Conservation (phyloP, 2,113 vertebrate genomes). For the Grallaria varia region DNA sequence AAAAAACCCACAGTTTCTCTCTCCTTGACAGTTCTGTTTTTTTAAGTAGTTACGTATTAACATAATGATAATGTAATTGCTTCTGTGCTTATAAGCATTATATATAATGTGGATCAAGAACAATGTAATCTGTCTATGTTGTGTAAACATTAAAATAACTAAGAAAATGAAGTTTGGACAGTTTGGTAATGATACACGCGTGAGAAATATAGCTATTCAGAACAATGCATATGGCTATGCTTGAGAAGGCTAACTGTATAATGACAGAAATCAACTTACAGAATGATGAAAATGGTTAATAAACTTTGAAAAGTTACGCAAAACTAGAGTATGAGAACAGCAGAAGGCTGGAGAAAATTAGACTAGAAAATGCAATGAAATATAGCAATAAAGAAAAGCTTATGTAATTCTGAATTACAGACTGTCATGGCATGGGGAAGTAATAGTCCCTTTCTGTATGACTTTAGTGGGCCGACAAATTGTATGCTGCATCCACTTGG, state of each 20-base stretch:
- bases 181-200: not conserved
- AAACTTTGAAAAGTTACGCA: conserved; percentile 40
- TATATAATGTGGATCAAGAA: not conserved
- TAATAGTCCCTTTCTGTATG: not conserved
- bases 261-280: not conserved
- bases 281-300: conserved; percentile 19
- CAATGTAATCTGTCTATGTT: not conserved
- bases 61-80: conserved; percentile 3
- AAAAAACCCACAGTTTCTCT: not conserved
- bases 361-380: conserved; percentile 22
- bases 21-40: not conserved
- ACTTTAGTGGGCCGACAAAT: conserved; percentile 7
- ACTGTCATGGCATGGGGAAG: not conserved
- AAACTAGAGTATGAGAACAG: not conserved
- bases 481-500: not conserved
- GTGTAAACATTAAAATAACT: conserved; percentile 1
- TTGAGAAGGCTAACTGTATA: not conserved
- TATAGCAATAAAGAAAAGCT: conserved; percentile 32
- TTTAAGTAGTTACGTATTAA: not conserved
- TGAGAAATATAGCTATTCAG: not conserved
- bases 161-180: not conserved
- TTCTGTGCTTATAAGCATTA: conserved; percentile 4
- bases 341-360: conserved; percentile 37
- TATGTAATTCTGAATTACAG: conserved; percentile 24
- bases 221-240: not conserved